Base-by-base conservation (phyloP, 2,888 invertebrate genomes). In the Stomorhina lunata region DNA sequence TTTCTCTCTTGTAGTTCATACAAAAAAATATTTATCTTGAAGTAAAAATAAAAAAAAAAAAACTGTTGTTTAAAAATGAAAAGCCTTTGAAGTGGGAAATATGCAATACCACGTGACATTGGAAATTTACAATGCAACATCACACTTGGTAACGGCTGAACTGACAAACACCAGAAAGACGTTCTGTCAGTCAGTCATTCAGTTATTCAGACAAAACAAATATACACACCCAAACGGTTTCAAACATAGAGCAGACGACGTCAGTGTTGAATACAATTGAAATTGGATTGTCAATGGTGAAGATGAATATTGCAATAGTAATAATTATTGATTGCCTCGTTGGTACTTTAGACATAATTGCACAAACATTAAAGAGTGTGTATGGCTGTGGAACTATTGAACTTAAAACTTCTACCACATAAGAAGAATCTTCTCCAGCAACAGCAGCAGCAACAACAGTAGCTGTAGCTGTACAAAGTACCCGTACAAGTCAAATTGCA, bases 31-130 rank as follows among this genome's bases (percentile, higher is more conserved):
- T 12, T 15, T 15, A 3, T 68, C 48, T 29, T 66, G 17, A 37
- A 22, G n/a, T n/a, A n/a, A n/a, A n/a, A n/a, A n/a, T 45, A 22
- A 59, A 45, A 34, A 59, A 53, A 45, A 43, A 27, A 50, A 53
- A 72, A 45, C n/a, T n/a, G 37, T 66, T 69, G 40, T 65, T 81
- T 55, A 63, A 20, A n/a, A 68, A 50, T 40, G 40, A 29, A 66
- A 45, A 53, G n/a, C 37, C 55, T 69, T 68, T 68, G 69, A 55
- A 68, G 63, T 53, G n/a, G 29, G n/a, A 9, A 65, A 50, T 80
- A 12, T 59, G 40, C 50, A 77, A 9, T 66, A 82, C 73, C 81
- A 78, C 81, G 81, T 81, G 81, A 78, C 78, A 78, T 68, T 81
- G 81, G 73, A 78, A 73, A 73, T 63, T 66, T 50, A 71, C 37